Conservation (phyloP, 2,888 invertebrate genomes). For the Dilophus febrilis region DNA sequence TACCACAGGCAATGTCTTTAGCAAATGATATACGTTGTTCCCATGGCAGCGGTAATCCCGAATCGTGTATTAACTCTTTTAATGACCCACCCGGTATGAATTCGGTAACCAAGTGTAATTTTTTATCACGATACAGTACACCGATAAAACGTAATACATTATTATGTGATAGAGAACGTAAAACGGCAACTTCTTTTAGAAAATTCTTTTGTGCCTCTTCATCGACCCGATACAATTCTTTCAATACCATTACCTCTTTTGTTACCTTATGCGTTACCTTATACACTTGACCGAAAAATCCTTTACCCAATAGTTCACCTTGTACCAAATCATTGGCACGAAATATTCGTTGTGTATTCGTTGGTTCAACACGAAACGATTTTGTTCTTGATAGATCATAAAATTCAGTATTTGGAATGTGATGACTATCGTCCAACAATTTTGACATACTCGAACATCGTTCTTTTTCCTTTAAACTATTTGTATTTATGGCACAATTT, state of each 20-base stretch:
- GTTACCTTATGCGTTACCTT: conserved; percentile 83
- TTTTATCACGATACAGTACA: conserved; percentile 81
- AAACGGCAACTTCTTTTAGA: conserved; percentile 86
- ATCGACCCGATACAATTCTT: conserved; percentile 82
- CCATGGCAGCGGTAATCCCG: conserved; percentile 55
- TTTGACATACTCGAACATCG: conserved; percentile 75
- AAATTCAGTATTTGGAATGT: conserved; percentile 24
- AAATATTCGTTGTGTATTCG: conserved; percentile 52
- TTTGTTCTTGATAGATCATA: conserved; percentile 70
- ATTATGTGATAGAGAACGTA: conserved; percentile 72
- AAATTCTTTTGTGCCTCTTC: conserved; percentile 90
- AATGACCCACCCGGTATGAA: conserved; percentile 84
- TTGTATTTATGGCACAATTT: conserved; percentile 17
- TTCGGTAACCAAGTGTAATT: conserved; percentile 82
- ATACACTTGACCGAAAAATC: conserved; percentile 87
- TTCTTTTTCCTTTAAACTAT: conserved; percentile 49
- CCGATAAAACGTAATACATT: conserved; percentile 86
- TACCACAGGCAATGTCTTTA: conserved; percentile 81
- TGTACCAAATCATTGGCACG: conserved; percentile 76
- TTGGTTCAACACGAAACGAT: conserved; percentile 54
- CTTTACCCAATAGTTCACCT: conserved; percentile 79
- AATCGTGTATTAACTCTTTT: conserved; percentile 66
- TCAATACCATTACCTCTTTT: conserved; percentile 87
- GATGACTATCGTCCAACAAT: conserved; percentile 50
- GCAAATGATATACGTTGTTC: conserved; percentile 66